These are phyloP conservation scores for Daktulosphaira vitifoliae DNA, from an alignment of 1,140 invertebrate species.

Conservation along the genomic window DNA sequence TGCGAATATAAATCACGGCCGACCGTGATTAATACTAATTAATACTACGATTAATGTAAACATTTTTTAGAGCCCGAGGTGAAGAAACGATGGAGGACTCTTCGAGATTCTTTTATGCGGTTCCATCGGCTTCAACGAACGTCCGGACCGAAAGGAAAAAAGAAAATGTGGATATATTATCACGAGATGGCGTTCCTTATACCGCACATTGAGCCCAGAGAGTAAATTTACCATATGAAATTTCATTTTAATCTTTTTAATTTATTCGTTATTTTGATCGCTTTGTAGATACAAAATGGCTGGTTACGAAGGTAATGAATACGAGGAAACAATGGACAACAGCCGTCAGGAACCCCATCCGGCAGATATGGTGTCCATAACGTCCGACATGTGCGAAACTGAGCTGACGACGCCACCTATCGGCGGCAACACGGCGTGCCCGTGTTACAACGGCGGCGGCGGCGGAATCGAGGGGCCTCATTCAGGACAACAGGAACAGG, in stretches of 20 bases:
- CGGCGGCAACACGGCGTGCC: neutral
- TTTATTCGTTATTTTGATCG: too few relatives aligned
- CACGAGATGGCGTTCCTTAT: slow-evolving; percentile 24
- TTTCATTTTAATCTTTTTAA: too few relatives aligned
- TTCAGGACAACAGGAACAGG: neutral
- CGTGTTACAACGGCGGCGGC: neutral
- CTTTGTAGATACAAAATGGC: slow-evolving; percentile 22
- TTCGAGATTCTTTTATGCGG: slow-evolving; percentile 28
- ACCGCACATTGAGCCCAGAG: slow-evolving; percentile 32
- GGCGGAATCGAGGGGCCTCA: neutral
- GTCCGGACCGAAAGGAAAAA: slow-evolving; percentile 25
- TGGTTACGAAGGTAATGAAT: slow-evolving; percentile 10
- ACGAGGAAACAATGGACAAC: slow-evolving; percentile 14
- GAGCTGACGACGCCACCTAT: slow-evolving; percentile 15
- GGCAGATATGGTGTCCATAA: slow-evolving; percentile 25
- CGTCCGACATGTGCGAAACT: slow-evolving; percentile 24
- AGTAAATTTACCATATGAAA: too few relatives aligned
- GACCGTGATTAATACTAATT: neutral
- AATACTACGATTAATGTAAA: neutral
- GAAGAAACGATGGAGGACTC: slow-evolving; percentile 28
- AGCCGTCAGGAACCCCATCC: neutral
- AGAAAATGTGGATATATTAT: slow-evolving; percentile 30
- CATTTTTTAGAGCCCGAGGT: slow-evolving; percentile 11
- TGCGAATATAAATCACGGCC: too few relatives aligned
- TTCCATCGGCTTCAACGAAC: slow-evolving; percentile 28